Conservation (phyloP, 2,797 vertebrate species). For the Chiroxiphia lanceolata region DNA sequence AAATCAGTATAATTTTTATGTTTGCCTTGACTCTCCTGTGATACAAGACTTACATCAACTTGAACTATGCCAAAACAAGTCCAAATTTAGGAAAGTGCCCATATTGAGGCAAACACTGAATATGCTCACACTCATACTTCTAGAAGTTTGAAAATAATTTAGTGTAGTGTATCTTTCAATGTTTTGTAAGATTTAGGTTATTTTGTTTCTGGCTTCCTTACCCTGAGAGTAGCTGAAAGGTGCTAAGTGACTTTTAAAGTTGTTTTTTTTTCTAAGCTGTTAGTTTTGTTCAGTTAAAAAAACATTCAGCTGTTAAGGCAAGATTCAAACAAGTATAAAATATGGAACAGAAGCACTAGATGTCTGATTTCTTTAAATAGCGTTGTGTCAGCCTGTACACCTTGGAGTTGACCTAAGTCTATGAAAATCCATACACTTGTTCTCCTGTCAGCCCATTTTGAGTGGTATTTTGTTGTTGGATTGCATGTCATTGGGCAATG, state of each 20-base stretch:
- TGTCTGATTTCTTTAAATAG: background rate
- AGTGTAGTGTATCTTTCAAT: background rate
- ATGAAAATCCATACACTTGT: background rate
- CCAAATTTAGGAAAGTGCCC: background rate
- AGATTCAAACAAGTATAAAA: background rate
- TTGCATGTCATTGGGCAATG: background rate
- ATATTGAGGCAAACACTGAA: background rate
- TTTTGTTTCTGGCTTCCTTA: background rate
- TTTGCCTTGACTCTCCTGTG: background rate
- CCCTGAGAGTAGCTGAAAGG: background rate
- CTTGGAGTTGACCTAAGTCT: background rate
- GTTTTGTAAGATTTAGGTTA: background rate
- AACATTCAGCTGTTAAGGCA: background rate
- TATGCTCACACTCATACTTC: background rate
- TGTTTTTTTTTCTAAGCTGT: background rate
- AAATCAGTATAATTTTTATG: background rate
- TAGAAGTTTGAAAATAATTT: background rate
- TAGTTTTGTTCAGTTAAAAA: background rate
- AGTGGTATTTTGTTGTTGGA: constrained; percentile 20
- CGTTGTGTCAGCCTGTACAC: background rate
- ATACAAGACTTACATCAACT: background rate
- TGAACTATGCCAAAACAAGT: background rate
- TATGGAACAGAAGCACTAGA: background rate
- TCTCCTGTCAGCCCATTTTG: background rate
- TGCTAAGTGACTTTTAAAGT: background rate